These are phyloP conservation scores for Pollachius pollachius DNA, from an alignment of 2,113 vertebrate species.

Conservation along the genomic window DNA sequence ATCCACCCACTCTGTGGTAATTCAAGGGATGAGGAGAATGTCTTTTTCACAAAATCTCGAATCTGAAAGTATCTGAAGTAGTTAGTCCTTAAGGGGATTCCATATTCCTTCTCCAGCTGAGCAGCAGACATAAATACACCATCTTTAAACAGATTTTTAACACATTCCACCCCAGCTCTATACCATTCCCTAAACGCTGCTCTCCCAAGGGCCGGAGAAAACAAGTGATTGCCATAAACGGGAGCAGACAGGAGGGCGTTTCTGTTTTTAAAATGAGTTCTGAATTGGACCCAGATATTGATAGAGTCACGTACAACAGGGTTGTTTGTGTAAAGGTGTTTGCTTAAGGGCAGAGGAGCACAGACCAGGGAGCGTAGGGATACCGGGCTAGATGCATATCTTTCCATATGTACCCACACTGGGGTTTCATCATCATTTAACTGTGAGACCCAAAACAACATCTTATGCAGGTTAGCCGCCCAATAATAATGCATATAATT, in stretches of 20 bases:
- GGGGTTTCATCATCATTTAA: neutral
- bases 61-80: no score
- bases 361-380: neutral
- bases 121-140: neutral
- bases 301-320: conserved; percentile 9
- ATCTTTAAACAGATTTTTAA: conserved; percentile 17
- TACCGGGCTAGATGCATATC: conserved; percentile 3
- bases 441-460: conserved; percentile 12
- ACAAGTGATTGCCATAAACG: neutral
- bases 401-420: conserved; percentile 2
- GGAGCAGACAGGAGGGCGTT: neutral
- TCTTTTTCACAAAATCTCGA: no score
- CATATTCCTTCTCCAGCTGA: no score
- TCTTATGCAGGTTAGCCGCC: conserved; percentile 4
- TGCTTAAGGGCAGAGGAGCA: conserved; percentile 9
- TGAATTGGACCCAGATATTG: conserved; percentile 19
- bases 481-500: conserved; percentile 10
- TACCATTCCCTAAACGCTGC: neutral
- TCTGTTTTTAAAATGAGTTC: conserved; percentile 10
- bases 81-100: no score
- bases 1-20: no score
- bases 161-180: conserved; percentile 9
- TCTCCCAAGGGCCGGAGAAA: conserved; percentile 5
- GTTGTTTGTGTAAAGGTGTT: conserved; percentile 7
- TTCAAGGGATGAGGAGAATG: no score